phyloP scores from a whole-genome alignment of 2,888 invertebrate genomes.

The Trichacis sp. region DNA sequence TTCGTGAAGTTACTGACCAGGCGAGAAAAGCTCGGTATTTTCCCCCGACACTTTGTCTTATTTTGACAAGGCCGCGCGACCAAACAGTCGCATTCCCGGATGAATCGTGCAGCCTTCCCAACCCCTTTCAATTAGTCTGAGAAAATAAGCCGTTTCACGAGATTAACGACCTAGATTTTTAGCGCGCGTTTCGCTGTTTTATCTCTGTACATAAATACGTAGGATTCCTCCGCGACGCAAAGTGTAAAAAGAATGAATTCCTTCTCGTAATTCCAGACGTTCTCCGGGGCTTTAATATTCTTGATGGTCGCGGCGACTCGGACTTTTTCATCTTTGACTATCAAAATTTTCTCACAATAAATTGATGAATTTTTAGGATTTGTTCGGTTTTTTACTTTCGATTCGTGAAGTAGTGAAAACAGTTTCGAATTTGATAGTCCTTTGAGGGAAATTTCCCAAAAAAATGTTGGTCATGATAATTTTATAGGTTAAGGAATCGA shows the following conservation, averaged over 20 bases:
- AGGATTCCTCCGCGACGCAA: neutral
- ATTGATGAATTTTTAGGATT: too few species aligned
- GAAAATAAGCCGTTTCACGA: conserved; percentile 30
- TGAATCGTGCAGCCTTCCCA: conserved; percentile 14
- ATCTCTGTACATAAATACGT: conserved; percentile 7
- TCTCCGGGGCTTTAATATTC: conserved; percentile 27
- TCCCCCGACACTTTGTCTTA: conserved; percentile 17
- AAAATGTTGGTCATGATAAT: too few species aligned
- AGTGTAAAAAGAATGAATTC: conserved; percentile 17
- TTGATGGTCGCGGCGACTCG: conserved; percentile 21
- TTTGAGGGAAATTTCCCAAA: too few species aligned
- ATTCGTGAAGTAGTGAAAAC: too few species aligned
- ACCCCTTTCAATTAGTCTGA: conserved; percentile 27
- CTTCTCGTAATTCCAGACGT: conserved; percentile 20
- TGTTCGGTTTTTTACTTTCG: too few species aligned
- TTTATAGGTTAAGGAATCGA: too few species aligned
- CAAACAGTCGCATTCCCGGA: conserved; percentile 33
- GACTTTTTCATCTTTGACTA: neutral
- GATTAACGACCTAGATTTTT: conserved; percentile 29
- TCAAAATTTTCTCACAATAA: neutral
- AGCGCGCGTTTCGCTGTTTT: conserved; percentile 1
- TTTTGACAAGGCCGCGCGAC: conserved; percentile 35
- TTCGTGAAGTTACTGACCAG: conserved; percentile 1
- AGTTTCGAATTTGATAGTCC: too few species aligned
- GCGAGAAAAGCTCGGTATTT: neutral